Evolutionary conservation across 2,888 invertebrate genomes (phyloP).

Genomic region (Lordiphosa andalusiaca): DNA sequence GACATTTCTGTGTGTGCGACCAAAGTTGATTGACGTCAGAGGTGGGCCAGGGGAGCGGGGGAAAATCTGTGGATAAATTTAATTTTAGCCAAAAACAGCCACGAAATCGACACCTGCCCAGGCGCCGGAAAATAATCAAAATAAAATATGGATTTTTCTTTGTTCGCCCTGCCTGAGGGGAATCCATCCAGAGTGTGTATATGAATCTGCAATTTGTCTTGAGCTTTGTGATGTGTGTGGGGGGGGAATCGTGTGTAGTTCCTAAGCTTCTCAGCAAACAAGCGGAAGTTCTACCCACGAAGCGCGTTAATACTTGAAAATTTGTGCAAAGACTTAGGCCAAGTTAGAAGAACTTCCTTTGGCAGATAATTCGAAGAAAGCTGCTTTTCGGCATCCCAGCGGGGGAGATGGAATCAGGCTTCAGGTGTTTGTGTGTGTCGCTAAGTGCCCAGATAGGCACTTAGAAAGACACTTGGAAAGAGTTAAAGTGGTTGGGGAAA

Average conservation of each 20-base stretch:
- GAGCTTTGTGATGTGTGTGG: background rate
- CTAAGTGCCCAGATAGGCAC: constrained; percentile 8
- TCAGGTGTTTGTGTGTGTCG: constrained; percentile 14
- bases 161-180: constrained; percentile 32
- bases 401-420: constrained; percentile 6
- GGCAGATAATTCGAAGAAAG: constrained; percentile 52
- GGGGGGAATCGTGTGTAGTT: constrained; percentile 39
- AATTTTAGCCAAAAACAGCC: constrained; percentile 47
- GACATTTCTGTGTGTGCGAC: constrained; percentile 45
- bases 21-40: constrained; percentile 62
- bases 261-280: constrained; percentile 63
- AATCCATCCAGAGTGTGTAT: constrained; percentile 15
- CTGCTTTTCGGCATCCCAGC: constrained; percentile 42
- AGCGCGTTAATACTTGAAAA: constrained; percentile 62
- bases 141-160: constrained; percentile 70
- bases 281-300: constrained; percentile 58
- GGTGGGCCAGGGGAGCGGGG: constrained; percentile 28
- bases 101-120: constrained; percentile 67
- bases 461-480: too few relatives aligned
- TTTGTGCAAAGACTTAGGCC: constrained; percentile 58
- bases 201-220: constrained; percentile 19
- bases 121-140: constrained; percentile 70
- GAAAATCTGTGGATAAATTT: constrained; percentile 52
- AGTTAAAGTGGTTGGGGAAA: too few relatives aligned
- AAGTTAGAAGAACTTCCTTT: constrained; percentile 22